Evolutionary conservation across 2,888 invertebrate genomes (phyloP).

Genomic region (Myathropa florea): DNA sequence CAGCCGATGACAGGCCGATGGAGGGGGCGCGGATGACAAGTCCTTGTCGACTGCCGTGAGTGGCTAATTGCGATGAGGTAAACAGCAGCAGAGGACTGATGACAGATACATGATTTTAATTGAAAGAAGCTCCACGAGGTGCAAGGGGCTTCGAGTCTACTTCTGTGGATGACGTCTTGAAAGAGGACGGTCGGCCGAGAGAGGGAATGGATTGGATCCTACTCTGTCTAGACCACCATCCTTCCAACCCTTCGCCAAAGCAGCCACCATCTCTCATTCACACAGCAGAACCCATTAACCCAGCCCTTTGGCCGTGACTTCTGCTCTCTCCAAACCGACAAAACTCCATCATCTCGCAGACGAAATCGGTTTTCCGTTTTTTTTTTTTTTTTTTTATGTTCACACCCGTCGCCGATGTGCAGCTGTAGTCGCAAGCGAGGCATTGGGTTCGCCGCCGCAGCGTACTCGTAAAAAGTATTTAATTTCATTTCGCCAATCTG

Average conservation of each 20-base stretch:
- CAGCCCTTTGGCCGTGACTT: not conserved
- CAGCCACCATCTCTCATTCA: too few species aligned
- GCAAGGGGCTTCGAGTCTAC: not conserved
- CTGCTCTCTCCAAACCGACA: not conserved
- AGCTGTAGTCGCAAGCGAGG: not conserved
- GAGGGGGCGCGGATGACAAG: not conserved
- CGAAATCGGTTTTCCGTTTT: not conserved
- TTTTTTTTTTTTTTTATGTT: not conserved
- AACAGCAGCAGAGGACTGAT: not conserved
- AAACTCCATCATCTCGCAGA: not conserved
- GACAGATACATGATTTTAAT: not conserved
- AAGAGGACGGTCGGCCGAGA: not conserved
- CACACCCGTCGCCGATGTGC: not conserved
- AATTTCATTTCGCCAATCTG: constrained; percentile 46
- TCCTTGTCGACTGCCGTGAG: not conserved
- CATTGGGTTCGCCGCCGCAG: not conserved
- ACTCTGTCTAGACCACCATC: too few species aligned
- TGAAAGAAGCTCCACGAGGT: too few species aligned
- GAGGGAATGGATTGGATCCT: too few species aligned
- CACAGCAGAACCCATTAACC: too few species aligned
- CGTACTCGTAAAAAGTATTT: constrained; percentile 1
- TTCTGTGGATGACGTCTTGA: not conserved
- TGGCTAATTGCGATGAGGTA: constrained; percentile 24
- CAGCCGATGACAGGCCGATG: constrained; percentile 43
- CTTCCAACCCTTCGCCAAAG: too few species aligned